Evolutionary conservation across 1,140 invertebrate genomes (phyloP), one percentile per base, ranked within the genome.

Genomic region (Contarinia nasturtii): DNA sequence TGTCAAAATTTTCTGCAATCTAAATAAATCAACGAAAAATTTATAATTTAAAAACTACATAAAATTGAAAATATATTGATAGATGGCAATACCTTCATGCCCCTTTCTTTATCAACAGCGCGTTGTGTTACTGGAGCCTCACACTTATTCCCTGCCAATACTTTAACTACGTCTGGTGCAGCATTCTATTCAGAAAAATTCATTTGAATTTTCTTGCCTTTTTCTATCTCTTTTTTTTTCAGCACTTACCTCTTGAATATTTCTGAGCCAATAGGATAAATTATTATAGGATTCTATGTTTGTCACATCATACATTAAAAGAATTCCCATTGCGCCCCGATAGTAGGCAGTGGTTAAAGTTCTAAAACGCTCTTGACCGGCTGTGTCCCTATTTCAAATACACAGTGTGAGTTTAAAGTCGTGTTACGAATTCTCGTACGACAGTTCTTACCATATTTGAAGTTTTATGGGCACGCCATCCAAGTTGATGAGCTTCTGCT

Each of bases 1-100:
- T 84, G 52, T 89, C 86, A 58, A 88, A 89, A 63, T 85, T 84
- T 56, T 88, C 83, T 1, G 86, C 87, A 58, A 91, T 77, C 82
- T 87, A 65, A 20, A 72, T 74, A n/a, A n/a, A n/a, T 52, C 45
- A 15, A 38, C 17, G 19, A 38, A 36, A 41, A 21, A 43, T 38
- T 5, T 49, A 45, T 34, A 44, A 41, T 21, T n/a, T n/a, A 33
- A 34, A 5, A 17, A 45, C 14, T 44, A 2, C 2, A 49, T 34
- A 45, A 34, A 21, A 19, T 46, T 14, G 5, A 36, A 14, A 20
- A 36, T n/a, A n/a, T 46, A 5, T 43, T 22, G 12, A n/a, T 17
- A 10, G 27, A 27, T 27, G 27, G 27, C 27, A 3, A n/a, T 66
- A 83, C 80, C 72, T 86, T 86, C 67, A 82, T 73, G 15, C 82